Base-by-base conservation (phyloP, 1,140 invertebrate genomes). In the Pseudomyrmex concolor region DNA sequence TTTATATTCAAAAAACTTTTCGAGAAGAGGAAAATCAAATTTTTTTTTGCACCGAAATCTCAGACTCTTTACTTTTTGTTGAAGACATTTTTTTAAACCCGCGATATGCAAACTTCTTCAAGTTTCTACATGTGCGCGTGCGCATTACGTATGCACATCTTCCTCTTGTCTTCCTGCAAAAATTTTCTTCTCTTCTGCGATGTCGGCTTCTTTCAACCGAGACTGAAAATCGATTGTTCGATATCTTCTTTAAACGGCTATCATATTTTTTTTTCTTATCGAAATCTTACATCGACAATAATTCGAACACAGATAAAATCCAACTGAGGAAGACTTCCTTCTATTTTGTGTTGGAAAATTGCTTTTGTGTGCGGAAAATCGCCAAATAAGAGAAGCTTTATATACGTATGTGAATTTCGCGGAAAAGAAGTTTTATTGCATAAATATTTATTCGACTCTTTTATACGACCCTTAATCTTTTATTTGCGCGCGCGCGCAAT, bases 111-210 rank as follows among this genome's bases (percentile, higher is more conserved):
- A 54, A 76, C 54, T 70, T 80, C 62, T 70, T 25, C n/a, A 34
- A 34, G 15, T 17, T 80, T 50, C 54, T 50, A 51, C 50, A 34
- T 78, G 59, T 50, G 1, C 54, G 48, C 17, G 50, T 60, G 64
- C 66, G 25, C 25, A 34, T 59, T 1, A 10, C 17, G 15, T 34
- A 17, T 51, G 22, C 2, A 63, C 43, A 68, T 25, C 7, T 13
- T 19, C n/a, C 43, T 1, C 43, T 50, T 48, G 17, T 68, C 4
- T 80, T 22, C 59, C 45, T 8, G 12, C n/a, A 1, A 71, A 78
- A 71, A 66, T 80, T 78, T 68, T 80, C 60, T 80, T 80, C 22
- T 80, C 54, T 70, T 25, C 25, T n/a, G 25, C 25, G 25, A 25
- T 25, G 25, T n/a, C 43, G 64, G 22, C 48, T 70, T 59, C 15